Base-by-base conservation (phyloP, 2,797 vertebrate species). In the Peromyscus melanophrys region DNA sequence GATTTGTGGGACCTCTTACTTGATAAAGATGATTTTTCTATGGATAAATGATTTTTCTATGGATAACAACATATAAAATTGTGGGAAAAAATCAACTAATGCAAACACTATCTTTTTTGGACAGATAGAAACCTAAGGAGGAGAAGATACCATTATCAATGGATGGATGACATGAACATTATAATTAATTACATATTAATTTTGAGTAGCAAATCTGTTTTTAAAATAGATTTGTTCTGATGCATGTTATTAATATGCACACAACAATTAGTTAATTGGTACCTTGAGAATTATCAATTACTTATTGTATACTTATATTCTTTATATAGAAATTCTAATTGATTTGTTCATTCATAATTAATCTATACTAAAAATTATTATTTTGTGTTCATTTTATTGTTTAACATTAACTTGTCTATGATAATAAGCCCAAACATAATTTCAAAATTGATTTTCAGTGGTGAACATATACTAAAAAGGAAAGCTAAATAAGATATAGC, bases 221-320 rank as follows among this genome's bases (percentile, higher is more conserved):
- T 55, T 57, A n/a, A 71, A 37, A 55, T 11, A 40, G 12, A 73
- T 67, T 67, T 63, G 23, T 8, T 57, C 6, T 69, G 31, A 69
- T 67, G 11, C 14, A n/a, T 27, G 2, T 67, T 31, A 57, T 40
- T 88, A 29, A 57, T 29, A 88, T 73, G 2, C 4, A 19, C 14
- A 29, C 1, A 88, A 57, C 29, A 73, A 5, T 71, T 40, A 75
- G 27, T 8, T 85, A 40, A 78, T 46, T 11, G 43, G 7, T 13
- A 90, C 6, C 29, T 93, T 69, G 21, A 86, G 49, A 90, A 82
- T 93, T 43, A 81, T 10, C 17, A 87, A 16, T 86, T 90, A 69
- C 17, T 37, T 87, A 16, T 63, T 29, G 0, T 40, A 96, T 19
- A 71, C 59, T 29, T 77, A 63, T 59, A 90, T 82, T 37, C 4